Percentiles rank a stretch among this genome's conserved stretches.
Conservation (phyloP, 2,888 invertebrate species). For the Meteorus cinctellus region DNA sequence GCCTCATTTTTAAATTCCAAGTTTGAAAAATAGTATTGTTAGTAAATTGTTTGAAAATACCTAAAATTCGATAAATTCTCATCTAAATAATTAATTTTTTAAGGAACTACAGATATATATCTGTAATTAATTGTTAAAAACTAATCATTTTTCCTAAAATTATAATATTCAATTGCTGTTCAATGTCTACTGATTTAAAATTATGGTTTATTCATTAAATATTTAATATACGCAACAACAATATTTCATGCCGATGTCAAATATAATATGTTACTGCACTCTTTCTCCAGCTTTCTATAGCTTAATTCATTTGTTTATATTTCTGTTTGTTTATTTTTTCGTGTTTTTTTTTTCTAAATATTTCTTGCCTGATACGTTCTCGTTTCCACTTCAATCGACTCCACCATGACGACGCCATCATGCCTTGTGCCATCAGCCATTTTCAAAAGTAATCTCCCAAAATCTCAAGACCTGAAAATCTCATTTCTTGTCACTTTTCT, state of each 20-base stretch:
- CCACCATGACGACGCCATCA: conserved; percentile 12
- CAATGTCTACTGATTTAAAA: neutral
- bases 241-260: conserved; percentile 7
- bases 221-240: neutral
- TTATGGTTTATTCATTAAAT: neutral
- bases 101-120: neutral
- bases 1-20: neutral
- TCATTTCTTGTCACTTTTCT: conserved; percentile 19
- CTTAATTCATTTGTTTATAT: conserved; percentile 3
- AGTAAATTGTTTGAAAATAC: neutral
- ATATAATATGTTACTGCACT: conserved; percentile 6
- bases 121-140: neutral
- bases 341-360: conserved; percentile 7
- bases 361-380: conserved; percentile 31
- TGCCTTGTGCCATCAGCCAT: conserved; percentile 20
- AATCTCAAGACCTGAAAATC: conserved; percentile 35
- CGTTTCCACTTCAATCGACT: conserved; percentile 25
- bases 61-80: neutral
- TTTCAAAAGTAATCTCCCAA: conserved; percentile 23
- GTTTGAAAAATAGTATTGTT: neutral
- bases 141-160: neutral
- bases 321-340: neutral
- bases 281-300: neutral
- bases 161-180: neutral
- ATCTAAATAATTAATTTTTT: neutral